Percentiles rank a stretch among this genome's conserved stretches.
Conservation (phyloP, 2,113 vertebrate genomes). For the Mastomys natalensis region DNA sequence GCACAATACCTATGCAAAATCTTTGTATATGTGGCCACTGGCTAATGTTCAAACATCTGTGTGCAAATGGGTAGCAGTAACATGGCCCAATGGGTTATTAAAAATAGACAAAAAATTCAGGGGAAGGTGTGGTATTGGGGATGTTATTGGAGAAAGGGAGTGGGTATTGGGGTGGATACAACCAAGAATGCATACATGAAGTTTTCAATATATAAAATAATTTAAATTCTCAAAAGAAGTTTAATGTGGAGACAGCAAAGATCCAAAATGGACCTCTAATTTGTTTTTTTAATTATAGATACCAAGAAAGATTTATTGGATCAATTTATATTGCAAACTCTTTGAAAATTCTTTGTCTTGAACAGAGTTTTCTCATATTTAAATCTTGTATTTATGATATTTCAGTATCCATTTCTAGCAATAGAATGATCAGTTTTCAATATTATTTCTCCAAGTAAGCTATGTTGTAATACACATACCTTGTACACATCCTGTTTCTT, state of each 20-base stretch:
- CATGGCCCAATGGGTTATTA: not conserved
- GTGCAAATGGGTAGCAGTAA: not conserved
- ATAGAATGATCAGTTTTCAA: not conserved
- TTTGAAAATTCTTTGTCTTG: not conserved
- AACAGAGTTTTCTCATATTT: not conserved
- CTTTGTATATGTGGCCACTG: not conserved
- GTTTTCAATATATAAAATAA: not conserved
- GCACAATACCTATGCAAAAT: not conserved
- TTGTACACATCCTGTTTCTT: not conserved
- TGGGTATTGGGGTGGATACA: not conserved
- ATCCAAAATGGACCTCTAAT: not conserved
- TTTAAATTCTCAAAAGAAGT: slow-evolving; percentile 28
- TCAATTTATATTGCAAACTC: not conserved
- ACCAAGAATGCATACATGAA: not conserved
- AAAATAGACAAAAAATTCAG: not conserved
- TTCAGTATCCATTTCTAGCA: not conserved
- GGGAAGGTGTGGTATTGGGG: no score
- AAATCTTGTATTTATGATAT: slow-evolving; percentile 16
- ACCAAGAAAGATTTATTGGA: not conserved
- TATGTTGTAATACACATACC: not conserved
- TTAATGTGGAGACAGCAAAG: not conserved
- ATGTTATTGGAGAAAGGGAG: not conserved
- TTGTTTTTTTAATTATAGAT: not conserved
- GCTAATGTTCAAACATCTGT: not conserved
- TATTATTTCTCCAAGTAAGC: not conserved